Evolutionary conservation across 2,113 vertebrate genomes (phyloP), one percentile per base, ranked within the genome.

Genomic region (Dasypus novemcinctus): DNA sequence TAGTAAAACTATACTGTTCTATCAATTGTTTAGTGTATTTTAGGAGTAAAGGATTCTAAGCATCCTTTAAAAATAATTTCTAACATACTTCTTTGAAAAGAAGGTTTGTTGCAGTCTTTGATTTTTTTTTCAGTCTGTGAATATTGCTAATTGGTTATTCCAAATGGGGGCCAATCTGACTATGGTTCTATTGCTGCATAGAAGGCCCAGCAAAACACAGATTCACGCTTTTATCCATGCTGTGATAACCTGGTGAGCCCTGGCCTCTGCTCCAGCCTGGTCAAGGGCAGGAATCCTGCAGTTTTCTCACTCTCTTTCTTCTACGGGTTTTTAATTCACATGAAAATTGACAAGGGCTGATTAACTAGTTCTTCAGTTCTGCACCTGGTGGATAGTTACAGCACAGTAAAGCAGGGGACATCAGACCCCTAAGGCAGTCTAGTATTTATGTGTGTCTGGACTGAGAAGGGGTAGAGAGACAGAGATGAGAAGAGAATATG

Each of bases 21-120:
- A 76, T 92, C 54, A 49, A 27, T 25, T 20, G 23, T 68, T 61
- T 85, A 76, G 41, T 43, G 29, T 72, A 29, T 43, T 71, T 90
- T 54, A 71, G 41, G 64, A 54, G 25, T 66, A 87, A 89, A 86
- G 25, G 12, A n/a, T 75, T 91, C 20, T 9, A 83, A 33, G 31
- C 31, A 17, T 85, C 66, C 83, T 91, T 87, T 31, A 41, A 63
- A 86, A 89, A 69, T 90, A 41, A 27, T 64, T 96, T 92, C 74
- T 79, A 79, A 91, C 38, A 61, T 27, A 78, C 4, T 5, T 21
- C 38, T 78, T 84, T 89, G 12, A 59, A 79, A 87, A 15, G 1
- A 69, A 43, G 59, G 5, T 46, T 63, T 94, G 63, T 41, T 54
- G 25, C 23, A 57, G 38, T 83, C 63, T 86, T 86, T 90, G 59